Evolutionary conservation across 2,888 invertebrate genomes (phyloP), one percentile per base, ranked within the genome.

Genomic region (Erebia epiphron): DNA sequence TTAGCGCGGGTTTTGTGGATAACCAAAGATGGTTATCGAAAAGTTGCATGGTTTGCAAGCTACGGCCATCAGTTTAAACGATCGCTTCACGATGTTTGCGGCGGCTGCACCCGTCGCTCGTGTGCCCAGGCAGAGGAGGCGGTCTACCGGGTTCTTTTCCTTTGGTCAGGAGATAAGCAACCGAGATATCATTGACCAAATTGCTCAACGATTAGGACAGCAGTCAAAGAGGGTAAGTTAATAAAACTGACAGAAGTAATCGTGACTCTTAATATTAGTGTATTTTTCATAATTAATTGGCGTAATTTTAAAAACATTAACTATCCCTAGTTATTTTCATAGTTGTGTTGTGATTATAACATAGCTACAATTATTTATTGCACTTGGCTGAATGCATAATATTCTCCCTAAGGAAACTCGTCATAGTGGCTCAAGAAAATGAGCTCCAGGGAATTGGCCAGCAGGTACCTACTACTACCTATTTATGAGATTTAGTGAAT

Each of bases 41-140:
- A 87, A 88, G 81, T 80, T 93, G 63, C 86, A 87, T 72, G 91
- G 91, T 72, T 86, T 93, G 49, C 91, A 90, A 67, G 86, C 94
- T 14, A 95, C 95, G 13, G 77, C 77, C 52, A 72, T 91, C 70
- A 87, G 82, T 65, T 78, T 91, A 66, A 82, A 89, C 73, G 86
- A 90, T 4, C 81, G 92, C 63, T 92, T 92, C 69, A 85, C 89
- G 10, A 73, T 89, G 72, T 73, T 91, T 67, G 78, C 86, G 65
- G 77, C 85, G 2, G 73, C 76, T 11, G 77, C 77, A 16, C 82
- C 84, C 1, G 56, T 79, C 8, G 69, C 77, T 70, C 73, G 81
- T 72, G 67, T 79, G 74, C 74, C 81, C 79, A 75, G 79, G 77
- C 75, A 77, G 7, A 76, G 78, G 43, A 73, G 73, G 35, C 77